Percentiles rank a stretch among this genome's conserved stretches.
Conservation (phyloP, 2,113 vertebrate genomes). For the Athene cunicularia region DNA sequence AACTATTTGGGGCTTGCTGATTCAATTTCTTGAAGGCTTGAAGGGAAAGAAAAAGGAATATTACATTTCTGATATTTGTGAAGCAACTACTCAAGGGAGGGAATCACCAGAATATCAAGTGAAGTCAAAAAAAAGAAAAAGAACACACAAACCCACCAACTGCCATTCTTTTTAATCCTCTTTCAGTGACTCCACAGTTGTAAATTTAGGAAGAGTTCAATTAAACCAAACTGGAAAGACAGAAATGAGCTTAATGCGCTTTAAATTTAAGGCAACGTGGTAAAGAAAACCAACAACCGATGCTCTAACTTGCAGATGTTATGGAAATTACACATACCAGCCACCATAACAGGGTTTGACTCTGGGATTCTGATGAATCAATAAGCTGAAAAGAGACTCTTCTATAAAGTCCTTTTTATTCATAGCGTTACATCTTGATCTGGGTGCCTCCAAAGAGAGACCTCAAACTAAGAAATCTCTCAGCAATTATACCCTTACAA, state of each 20-base stretch:
- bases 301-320: not conserved
- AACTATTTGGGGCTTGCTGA: not conserved
- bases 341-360: not conserved
- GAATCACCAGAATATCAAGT: not conserved
- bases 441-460: not conserved
- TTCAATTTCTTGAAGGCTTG: not conserved
- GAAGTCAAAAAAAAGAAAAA: not conserved
- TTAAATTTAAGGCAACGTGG: not conserved
- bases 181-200: not conserved
- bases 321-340: not conserved
- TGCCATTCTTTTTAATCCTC: not conserved
- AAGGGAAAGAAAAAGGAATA: not conserved
- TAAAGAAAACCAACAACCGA: not conserved
- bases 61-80: not conserved
- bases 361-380: not conserved
- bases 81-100: not conserved
- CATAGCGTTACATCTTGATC: not conserved
- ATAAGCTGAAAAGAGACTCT: not conserved
- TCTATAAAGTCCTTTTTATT: not conserved
- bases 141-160: not conserved
- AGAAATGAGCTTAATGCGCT: not conserved
- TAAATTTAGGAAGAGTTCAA: not conserved
- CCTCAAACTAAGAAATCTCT: not conserved
- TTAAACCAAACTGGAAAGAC: not conserved
- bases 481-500: not conserved